Percentiles rank a stretch among this genome's conserved stretches.
Evolutionary conservation across 2,797 vertebrate species (phyloP).

Genomic region (Hypotaenidia okinawae): DNA sequence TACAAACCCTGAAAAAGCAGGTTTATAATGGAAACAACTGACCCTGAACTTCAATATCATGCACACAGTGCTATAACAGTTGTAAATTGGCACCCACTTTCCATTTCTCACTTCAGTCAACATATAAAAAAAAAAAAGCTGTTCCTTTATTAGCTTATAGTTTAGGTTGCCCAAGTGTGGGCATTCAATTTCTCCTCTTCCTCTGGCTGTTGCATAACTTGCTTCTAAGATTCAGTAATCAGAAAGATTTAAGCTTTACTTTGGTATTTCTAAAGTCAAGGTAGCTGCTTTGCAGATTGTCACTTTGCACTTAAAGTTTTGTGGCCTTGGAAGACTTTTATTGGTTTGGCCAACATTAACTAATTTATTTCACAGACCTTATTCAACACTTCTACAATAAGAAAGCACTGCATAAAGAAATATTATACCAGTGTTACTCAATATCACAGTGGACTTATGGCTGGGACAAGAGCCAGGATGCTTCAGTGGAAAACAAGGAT

Average conservation of each 20-base stretch:
- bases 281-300: not conserved
- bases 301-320: not conserved
- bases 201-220: not conserved
- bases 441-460: not conserved
- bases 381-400: not conserved
- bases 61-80: slow-evolving; percentile 24
- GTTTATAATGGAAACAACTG: slow-evolving; percentile 60
- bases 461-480: not conserved
- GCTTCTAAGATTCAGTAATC: not conserved
- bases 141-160: slow-evolving; percentile 16
- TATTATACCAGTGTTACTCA: not conserved
- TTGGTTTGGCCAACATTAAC: not conserved
- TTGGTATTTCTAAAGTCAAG: not conserved
- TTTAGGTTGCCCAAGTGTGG: slow-evolving; percentile 3
- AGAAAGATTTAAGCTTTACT: not conserved
- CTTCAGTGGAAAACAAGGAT: not conserved
- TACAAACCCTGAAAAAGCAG: slow-evolving; percentile 53
- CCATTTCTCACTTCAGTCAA: slow-evolving; percentile 26
- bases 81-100: slow-evolving; percentile 21
- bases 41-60: slow-evolving; percentile 55
- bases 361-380: not conserved
- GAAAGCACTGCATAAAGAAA: not conserved
- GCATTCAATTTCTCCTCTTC: slow-evolving; percentile 8
- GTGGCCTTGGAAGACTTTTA: not conserved
- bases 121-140: not conserved